Conservation (phyloP, 1,140 invertebrate species). For the Achroia grisella region DNA sequence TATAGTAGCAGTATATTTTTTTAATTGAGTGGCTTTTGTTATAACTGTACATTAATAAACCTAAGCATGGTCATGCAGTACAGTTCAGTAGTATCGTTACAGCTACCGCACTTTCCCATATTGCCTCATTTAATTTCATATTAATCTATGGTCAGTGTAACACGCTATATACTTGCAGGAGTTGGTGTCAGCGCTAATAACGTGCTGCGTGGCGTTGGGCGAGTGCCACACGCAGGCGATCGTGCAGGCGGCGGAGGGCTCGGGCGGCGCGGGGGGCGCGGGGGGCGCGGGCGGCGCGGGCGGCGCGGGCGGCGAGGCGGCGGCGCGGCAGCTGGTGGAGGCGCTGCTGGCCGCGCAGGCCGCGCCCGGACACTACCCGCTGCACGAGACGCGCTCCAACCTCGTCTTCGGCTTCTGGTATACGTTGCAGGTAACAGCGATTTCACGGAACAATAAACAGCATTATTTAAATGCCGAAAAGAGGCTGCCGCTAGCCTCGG, state of each 20-base stretch:
- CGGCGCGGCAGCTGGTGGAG: constrained; percentile 68
- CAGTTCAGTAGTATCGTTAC: too few species aligned
- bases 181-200: constrained; percentile 55
- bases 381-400: constrained; percentile 88
- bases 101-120: too few species aligned
- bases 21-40: too few species aligned
- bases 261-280: constrained; percentile 25
- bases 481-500: too few species aligned
- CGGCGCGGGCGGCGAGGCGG: constrained; percentile 21
- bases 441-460: neutral
- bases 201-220: constrained; percentile 52
- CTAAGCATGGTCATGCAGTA: too few species aligned
- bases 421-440: constrained; percentile 80
- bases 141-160: too few species aligned
- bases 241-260: constrained; percentile 48
- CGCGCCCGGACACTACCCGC: constrained; percentile 86
- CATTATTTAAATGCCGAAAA: too few species aligned
- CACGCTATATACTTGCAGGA: constrained; percentile 34
- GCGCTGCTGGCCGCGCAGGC: constrained; percentile 84
- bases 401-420: constrained; percentile 94
- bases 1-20: too few species aligned
- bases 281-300: constrained; percentile 19
- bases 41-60: too few species aligned
- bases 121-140: too few species aligned
- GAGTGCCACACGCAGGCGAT: constrained; percentile 53